phyloP scores from a whole-genome alignment of 2,797 vertebrate genomes.

The Smutsia gigantea region DNA sequence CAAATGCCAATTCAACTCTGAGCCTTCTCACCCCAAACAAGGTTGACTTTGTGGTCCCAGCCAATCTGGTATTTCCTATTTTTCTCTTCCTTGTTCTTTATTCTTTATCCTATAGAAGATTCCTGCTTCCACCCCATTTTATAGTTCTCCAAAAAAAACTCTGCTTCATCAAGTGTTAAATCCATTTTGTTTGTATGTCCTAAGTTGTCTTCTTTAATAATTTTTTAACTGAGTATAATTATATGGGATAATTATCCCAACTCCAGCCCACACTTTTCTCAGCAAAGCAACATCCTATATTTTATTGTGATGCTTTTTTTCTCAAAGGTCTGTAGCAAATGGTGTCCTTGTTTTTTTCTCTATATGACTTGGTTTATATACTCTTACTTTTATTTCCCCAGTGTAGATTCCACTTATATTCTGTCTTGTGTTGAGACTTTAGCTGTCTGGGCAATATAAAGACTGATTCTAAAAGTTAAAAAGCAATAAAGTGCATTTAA shows the following conservation, averaged over 20 bases:
- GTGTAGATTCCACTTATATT: not conserved
- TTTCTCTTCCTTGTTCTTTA: no score
- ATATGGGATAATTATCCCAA: not conserved
- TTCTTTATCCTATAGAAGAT: no score
- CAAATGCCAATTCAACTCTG: no score
- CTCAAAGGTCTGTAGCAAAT: not conserved
- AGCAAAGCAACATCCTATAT: not conserved
- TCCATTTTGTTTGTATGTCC: no score
- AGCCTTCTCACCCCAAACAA: no score
- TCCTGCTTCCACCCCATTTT: no score
- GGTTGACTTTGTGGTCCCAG: no score
- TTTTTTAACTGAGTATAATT: not conserved
- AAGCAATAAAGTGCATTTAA: not conserved
- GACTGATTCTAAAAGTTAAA: not conserved
- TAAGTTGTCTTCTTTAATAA: no score
- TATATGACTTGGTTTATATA: not conserved
- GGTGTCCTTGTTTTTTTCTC: not conserved
- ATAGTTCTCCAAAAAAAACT: no score
- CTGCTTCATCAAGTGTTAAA: no score
- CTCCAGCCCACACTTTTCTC: not conserved
- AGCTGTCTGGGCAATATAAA: not conserved
- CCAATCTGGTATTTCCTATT: no score
- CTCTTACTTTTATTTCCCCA: not conserved
- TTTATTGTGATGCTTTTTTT: not conserved
- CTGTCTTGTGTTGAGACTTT: not conserved